Evolutionary conservation across 2,888 invertebrate genomes (phyloP), one percentile per base, ranked within the genome.

Genomic region (Monochamus alternatus): DNA sequence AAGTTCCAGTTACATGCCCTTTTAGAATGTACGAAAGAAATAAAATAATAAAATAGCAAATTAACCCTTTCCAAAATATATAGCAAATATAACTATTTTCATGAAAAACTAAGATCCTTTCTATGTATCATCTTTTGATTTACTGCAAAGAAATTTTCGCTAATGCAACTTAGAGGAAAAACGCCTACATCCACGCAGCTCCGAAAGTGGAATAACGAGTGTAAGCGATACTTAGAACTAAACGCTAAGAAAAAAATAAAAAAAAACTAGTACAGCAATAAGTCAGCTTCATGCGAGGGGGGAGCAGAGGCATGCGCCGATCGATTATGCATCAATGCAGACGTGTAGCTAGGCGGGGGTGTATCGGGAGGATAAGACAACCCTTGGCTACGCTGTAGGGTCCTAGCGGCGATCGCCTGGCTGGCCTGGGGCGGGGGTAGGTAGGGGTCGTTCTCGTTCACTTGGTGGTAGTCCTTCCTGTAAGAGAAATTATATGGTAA

Each of bases 401-500:
- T 92, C 87, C 92, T 89, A 73, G 92, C 92, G 81, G 92, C 92
- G 83, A 92, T 92, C 81, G 92, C 92, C 86, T 92, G 92, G 77
- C 89, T 92, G 88, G 85, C 91, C 89, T 81, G 92, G 89, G 81
- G 91, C 88, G 81, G 92, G 89, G 95, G 94, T 83, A 95, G 90
- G 90, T 94, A 95, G 77, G 95, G 94, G 81, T 95, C 96, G 78
- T 95, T 95, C 88, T 96, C 96, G 88, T 96, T 96, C 81, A 94
- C 94, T 88, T 95, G 95, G 76, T 94, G 93, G 85, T 95, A 95
- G 87, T 94, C 93, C 81, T 94, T 93, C 89, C 95, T 95, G 64
- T 10, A 64, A 64, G 7, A 90, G 30, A 90, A 90, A 38, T 22
- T 22, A 22, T 22, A 22, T 22, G 22, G 22, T 22, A 22, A 22